phyloP scores from a whole-genome alignment of 2,113 vertebrate species.

The Bettongia penicillata region DNA sequence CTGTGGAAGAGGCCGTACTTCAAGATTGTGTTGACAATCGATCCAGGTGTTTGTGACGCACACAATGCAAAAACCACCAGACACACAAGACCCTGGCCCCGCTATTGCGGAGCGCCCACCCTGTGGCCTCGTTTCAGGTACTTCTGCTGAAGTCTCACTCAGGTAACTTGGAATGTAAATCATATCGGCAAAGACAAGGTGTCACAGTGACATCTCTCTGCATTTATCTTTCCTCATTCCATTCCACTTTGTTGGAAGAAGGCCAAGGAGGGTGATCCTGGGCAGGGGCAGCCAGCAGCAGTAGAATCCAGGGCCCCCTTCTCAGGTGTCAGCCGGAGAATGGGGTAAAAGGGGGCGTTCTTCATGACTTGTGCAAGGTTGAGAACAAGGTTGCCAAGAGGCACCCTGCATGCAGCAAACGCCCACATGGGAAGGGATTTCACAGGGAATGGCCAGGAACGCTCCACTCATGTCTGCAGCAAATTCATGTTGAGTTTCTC shows the following conservation, averaged over 20 bases:
- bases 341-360: no score
- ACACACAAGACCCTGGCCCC: slow-evolving; percentile 83
- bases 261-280: slow-evolving; percentile 74
- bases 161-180: slow-evolving; percentile 97
- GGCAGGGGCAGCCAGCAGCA: slow-evolving; percentile 84
- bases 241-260: slow-evolving; percentile 86
- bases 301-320: slow-evolving; percentile 83
- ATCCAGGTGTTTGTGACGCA: slow-evolving; percentile 90
- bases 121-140: slow-evolving; percentile 94
- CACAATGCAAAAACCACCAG: slow-evolving; percentile 85
- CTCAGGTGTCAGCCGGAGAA: no score
- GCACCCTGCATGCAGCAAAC: slow-evolving; percentile 79
- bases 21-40: slow-evolving; percentile 93
- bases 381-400: slow-evolving; percentile 79
- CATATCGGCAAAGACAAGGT: slow-evolving; percentile 86
- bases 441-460: slow-evolving; percentile 66
- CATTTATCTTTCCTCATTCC: slow-evolving; percentile 87
- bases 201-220: slow-evolving; percentile 87
- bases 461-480: slow-evolving; percentile 79
- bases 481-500: slow-evolving; percentile 83
- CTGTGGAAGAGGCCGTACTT: slow-evolving; percentile 89
- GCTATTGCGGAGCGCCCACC: slow-evolving; percentile 90
- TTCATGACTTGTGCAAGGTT: slow-evolving; percentile 86
- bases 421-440: slow-evolving; percentile 80
- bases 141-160: slow-evolving; percentile 95